These are phyloP conservation scores for Mesochorus sp. DNA, from an alignment of 2,888 invertebrate species.

Conservation along the genomic window DNA sequence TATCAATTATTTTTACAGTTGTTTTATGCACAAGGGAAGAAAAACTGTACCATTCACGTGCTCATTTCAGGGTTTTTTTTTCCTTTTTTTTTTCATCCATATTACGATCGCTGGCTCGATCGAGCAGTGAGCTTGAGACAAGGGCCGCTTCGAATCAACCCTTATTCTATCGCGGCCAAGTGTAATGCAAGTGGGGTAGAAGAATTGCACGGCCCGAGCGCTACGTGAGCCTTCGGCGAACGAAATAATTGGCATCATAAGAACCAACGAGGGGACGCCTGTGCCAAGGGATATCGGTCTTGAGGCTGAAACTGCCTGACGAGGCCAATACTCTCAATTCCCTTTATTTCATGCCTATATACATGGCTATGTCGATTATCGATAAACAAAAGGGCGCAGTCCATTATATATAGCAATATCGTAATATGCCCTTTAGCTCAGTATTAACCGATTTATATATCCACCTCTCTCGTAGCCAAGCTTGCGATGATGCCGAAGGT, in stretches of 20 bases:
- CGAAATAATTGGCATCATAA: constrained; percentile 80
- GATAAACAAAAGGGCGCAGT: not conserved
- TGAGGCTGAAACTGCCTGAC: constrained; percentile 75
- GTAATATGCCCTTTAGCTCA: not conserved
- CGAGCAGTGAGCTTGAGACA: constrained; percentile 30
- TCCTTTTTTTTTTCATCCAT: too few species aligned
- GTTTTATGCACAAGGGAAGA: not conserved
- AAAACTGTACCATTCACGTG: not conserved
- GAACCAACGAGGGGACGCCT: constrained; percentile 72
- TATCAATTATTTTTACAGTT: not conserved
- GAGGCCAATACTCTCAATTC: constrained; percentile 73
- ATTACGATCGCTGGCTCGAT: too few species aligned
- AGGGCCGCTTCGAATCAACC: constrained; percentile 46
- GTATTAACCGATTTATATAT: not conserved
- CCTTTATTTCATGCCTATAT: constrained; percentile 12
- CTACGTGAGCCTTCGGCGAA: constrained; percentile 74
- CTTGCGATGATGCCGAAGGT: constrained; percentile 20
- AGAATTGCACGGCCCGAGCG: constrained; percentile 47
- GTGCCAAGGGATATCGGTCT: constrained; percentile 59
- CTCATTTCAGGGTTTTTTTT: too few species aligned
- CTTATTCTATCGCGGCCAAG: constrained; percentile 58
- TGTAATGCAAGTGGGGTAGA: constrained; percentile 70
- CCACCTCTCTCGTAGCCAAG: not conserved
- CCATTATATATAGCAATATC: not conserved
- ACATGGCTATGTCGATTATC: not conserved